A percentile compares a stretch with the other conserved stretches of the same genome.
These are phyloP conservation scores for Alectura lathami DNA, from an alignment of 2,113 vertebrate genomes.

Conservation along the genomic window DNA sequence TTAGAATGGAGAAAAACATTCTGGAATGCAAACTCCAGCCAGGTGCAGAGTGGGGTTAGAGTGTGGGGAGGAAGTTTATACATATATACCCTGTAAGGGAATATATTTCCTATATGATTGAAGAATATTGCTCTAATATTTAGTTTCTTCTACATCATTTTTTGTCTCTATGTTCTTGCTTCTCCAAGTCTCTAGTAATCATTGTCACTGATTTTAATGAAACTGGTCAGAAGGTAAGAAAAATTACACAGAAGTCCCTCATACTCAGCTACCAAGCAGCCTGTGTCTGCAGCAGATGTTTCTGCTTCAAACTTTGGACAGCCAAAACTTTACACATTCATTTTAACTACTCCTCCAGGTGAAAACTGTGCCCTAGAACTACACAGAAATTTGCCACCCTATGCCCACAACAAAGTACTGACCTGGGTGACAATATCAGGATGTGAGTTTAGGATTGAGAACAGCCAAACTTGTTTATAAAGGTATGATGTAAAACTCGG, in stretches of 20 bases:
- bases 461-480: neutral
- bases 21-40: neutral
- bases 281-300: neutral
- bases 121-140: neutral
- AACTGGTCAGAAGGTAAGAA: neutral
- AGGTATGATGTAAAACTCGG: neutral
- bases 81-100: neutral
- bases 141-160: neutral
- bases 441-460: neutral
- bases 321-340: neutral
- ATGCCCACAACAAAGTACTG: neutral
- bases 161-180: neutral
- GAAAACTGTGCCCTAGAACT: neutral
- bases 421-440: accelerated
- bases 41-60: no score
- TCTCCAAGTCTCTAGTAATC: neutral
- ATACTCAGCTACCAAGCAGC: neutral
- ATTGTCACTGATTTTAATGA: neutral
- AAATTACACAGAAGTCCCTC: neutral
- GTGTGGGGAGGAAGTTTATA: no score
- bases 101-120: neutral
- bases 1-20: neutral
- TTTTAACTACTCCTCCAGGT: neutral
- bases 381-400: accelerated
- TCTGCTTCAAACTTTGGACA: neutral